Base-by-base conservation (phyloP, 2,113 vertebrate species). In the Phrynosoma platyrhinos region DNA sequence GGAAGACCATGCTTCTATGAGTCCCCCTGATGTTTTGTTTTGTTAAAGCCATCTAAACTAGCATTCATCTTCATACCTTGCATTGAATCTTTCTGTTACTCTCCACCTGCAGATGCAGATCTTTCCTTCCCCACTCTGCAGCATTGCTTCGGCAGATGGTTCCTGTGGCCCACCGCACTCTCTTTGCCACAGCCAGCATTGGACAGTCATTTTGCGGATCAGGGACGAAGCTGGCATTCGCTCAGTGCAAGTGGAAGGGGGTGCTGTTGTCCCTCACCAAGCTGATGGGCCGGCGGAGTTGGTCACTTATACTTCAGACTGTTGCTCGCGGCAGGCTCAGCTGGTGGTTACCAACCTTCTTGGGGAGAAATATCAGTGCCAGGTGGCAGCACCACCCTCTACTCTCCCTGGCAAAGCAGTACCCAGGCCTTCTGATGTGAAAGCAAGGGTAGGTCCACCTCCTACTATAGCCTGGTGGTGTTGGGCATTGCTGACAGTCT, bases 161-260 rank as follows among this genome's bases (percentile, higher is more conserved):
- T 55, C 79, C 80, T 86, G 89, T n/a, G 72, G 64, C 6, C 89
- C 80, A 1, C 27, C 47, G 0, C 5, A 10, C 13, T 47, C 21
- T 36, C 82, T 8, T 18, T 87, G 68, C 30, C 27, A 2, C 36
- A 62, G 27, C 27, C 53, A 25, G 1, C 93, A 5, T 66, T 98
- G 97, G 97, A 95, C 79, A 9, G 92, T 94, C 3, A 95, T 94
- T 25, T 72, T 98, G 84, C 93, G 78, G 0, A 91, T 97, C 58
- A 94, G 93, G 87, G 97, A 97, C 89, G 89, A 91, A 40, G 97
- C 97, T 5, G 96, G 97, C 14, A 91, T 98, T 9, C 94, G 95
- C 66, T 94, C 92, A 14, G 88, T 97, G 66, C 95, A 96, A 83
- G 88, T 97, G 9, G 91, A 93, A 25, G 89, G 83, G 23, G 97